Percentiles rank a stretch among this genome's conserved stretches.
These are phyloP conservation scores for Drosophila quinaria DNA, from an alignment of 2,888 invertebrate species.

Conservation along the genomic window DNA sequence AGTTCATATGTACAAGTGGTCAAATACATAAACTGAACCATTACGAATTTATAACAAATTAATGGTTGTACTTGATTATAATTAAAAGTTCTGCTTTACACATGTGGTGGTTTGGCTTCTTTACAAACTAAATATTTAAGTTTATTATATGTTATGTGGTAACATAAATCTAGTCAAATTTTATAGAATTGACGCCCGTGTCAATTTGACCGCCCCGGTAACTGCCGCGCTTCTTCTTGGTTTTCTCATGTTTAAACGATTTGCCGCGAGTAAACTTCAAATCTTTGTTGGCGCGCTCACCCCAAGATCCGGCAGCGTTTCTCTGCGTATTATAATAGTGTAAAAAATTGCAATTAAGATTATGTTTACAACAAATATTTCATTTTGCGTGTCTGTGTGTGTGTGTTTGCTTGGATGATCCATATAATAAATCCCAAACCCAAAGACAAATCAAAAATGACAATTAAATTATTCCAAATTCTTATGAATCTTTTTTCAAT, in stretches of 20 bases:
- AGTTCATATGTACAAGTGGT: conserved; percentile 11
- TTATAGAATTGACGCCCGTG: conserved; percentile 95
- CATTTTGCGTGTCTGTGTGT: conserved; percentile 24
- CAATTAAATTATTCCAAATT: neutral
- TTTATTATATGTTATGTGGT: conserved; percentile 51
- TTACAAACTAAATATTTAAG: conserved; percentile 52
- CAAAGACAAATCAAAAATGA: neutral
- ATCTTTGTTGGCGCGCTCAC: conserved; percentile 95
- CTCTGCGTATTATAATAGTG: conserved; percentile 86
- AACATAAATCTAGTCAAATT: conserved; percentile 89
- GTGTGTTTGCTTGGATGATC: conserved; percentile 5
- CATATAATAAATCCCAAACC: conserved; percentile 8
- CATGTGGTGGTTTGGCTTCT: conserved; percentile 19
- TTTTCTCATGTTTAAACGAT: conserved; percentile 99
- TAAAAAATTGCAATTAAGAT: conserved; percentile 25
- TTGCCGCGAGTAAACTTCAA: conserved; percentile 97
- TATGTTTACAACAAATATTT: conserved; percentile 35
- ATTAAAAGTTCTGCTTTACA: conserved; percentile 22
- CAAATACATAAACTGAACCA: conserved; percentile 13
- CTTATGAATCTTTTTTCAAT: neutral
- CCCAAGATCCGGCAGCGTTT: conserved; percentile 97
- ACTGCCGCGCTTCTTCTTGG: conserved; percentile 99
- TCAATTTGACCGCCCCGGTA: conserved; percentile 98
- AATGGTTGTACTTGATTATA: conserved; percentile 3
- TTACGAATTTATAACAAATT: conserved; percentile 10